phyloP scores from a whole-genome alignment of 1,140 invertebrate genomes.

The Euschistus heros region DNA sequence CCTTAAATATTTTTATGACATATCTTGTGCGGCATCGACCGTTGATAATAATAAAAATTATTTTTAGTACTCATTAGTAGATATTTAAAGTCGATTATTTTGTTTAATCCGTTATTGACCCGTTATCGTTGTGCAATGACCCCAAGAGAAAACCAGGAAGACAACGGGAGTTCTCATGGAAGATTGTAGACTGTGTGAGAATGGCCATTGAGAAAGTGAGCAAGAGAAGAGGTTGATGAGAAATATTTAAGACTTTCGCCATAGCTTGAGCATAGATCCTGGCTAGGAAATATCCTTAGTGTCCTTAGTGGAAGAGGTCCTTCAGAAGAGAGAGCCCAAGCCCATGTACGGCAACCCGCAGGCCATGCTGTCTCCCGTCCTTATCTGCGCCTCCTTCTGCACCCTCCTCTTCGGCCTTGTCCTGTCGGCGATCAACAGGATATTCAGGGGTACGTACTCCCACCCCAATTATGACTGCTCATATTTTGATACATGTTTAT shows the following conservation, averaged over 20 bases:
- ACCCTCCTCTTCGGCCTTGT: slow-evolving; percentile 11
- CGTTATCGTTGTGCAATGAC: too few species aligned
- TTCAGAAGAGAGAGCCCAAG: neutral
- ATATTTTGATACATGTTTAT: too few species aligned
- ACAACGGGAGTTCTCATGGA: neutral
- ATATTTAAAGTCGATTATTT: too few species aligned
- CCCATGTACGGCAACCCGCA: slow-evolving; percentile 11
- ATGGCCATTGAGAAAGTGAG: slow-evolving; percentile 8
- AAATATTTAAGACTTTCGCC: neutral
- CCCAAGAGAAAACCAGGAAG: slow-evolving; percentile 5
- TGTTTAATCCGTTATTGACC: too few species aligned
- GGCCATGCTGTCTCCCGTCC: neutral
- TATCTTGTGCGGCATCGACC: too few species aligned
- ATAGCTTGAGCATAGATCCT: neutral
- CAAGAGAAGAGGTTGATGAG: neutral
- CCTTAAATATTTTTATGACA: too few species aligned
- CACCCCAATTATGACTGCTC: too few species aligned
- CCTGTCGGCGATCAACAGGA: neutral
- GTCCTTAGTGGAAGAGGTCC: neutral
- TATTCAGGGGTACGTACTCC: neutral
- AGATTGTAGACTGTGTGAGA: too few species aligned
- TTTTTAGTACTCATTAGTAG: too few species aligned
- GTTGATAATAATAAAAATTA: too few species aligned
- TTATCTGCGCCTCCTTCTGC: slow-evolving; percentile 2
- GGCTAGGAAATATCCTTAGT: neutral